Base-by-base conservation (phyloP, 1,140 invertebrate genomes). In the Zelostemma sp. region DNA sequence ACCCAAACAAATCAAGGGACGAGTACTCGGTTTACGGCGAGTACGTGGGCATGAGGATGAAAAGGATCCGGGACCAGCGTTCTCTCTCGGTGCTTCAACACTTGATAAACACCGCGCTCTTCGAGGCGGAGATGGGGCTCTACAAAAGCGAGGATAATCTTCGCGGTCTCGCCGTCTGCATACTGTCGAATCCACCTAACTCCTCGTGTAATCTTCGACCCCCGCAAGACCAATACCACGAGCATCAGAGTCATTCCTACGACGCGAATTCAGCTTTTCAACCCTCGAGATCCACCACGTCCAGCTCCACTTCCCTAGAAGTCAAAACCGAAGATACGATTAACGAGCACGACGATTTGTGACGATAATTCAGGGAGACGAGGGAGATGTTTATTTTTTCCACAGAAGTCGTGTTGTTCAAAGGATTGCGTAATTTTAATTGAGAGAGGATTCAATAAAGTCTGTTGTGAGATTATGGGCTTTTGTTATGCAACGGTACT, bases 81-180 rank as follows among this genome's bases (percentile, higher is more conserved):
- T 66, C 68, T 8, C 58, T 71, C 0, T 62, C 63, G n/a, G 68
- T 71, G 41, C 68, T 71, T 15, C 68, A 71, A 11, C 62, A 71
- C 54, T 51, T 71, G 28, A 71, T 71, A 59, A 71, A 71, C 45
- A 71, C 68, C 28, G 68, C 68, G 1, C 62, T 71, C 1, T 71
- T 71, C 41, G 68, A 71, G 15, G 68, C 68, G 25, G 68, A 71
- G 16, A 71, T 66, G 68, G 68, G 68, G 21, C 56, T 71, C 18
- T 71, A 71, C 55, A 28, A 63, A 9, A 62, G 47, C 55, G 68
- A 66, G 8, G 62, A 47, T 38, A 59, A 66, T 18, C 68, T 59
- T 1, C 56, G 61, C 6, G 67, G 67, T 3, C 15, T 69, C 18
- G 60, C 67, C 0, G 46, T 64, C n/a, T 69, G 56, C 51, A 41